Evolutionary conservation across 2,113 vertebrate genomes (phyloP).

Genomic region (Epinephelus lanceolatus): DNA sequence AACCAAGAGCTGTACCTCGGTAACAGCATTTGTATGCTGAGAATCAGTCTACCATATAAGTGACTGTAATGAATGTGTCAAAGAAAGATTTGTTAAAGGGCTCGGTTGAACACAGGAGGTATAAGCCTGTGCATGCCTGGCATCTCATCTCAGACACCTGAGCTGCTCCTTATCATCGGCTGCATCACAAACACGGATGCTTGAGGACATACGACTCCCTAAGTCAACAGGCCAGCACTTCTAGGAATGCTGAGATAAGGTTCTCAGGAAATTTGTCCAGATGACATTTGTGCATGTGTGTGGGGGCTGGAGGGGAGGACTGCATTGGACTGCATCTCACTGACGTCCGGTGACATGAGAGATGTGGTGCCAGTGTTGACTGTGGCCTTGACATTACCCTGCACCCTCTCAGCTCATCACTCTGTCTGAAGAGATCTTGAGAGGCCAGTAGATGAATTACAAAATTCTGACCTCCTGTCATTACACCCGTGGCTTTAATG

Average conservation of each 20-base stretch:
- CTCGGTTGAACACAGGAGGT: slow-evolving; percentile 5
- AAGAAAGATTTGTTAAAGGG: slow-evolving; percentile 24
- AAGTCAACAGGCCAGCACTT: slow-evolving; percentile 42
- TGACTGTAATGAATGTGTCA: slow-evolving; percentile 55
- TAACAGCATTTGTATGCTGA: slow-evolving; percentile 47
- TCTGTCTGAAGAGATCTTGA: slow-evolving; percentile 5
- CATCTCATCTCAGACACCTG: slow-evolving; percentile 50
- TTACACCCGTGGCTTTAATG: not conserved
- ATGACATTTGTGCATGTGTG: slow-evolving; percentile 20
- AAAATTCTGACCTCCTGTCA: slow-evolving; percentile 21
- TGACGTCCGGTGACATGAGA: slow-evolving; percentile 25
- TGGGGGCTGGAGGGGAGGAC: not conserved
- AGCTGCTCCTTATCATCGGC: slow-evolving; percentile 50
- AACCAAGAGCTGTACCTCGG: slow-evolving; percentile 27
- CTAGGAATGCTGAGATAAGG: slow-evolving; percentile 56
- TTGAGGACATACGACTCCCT: slow-evolving; percentile 31
- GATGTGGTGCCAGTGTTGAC: slow-evolving; percentile 14
- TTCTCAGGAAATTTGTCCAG: slow-evolving; percentile 38
- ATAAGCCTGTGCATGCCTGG: slow-evolving; percentile 47
- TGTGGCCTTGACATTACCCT: slow-evolving; percentile 49
- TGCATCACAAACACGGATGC: slow-evolving; percentile 53
- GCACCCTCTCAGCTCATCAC: slow-evolving; percentile 31
- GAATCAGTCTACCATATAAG: slow-evolving; percentile 21
- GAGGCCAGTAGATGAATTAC: slow-evolving; percentile 31
- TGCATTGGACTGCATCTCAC: slow-evolving; percentile 9